Percentiles rank a stretch among this genome's conserved stretches.
Evolutionary conservation across 2,888 invertebrate species (phyloP).

Genomic region (Drosophila hamatofila): DNA sequence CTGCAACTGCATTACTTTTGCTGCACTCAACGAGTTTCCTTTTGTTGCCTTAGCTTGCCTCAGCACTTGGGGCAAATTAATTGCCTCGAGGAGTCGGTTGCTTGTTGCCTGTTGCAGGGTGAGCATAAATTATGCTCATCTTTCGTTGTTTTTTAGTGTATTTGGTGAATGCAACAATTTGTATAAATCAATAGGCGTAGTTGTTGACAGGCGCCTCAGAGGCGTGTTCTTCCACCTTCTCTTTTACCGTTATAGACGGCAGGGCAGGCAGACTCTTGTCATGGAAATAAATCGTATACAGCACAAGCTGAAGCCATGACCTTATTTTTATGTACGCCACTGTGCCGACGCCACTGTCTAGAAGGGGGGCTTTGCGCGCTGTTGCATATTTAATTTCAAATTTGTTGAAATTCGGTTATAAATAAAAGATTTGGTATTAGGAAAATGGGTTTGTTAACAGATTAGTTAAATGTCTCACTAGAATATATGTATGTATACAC

Average conservation of each 20-base stretch:
- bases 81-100: constrained; percentile 59
- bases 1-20: constrained; percentile 49
- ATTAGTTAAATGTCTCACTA: background rate
- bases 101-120: constrained; percentile 17
- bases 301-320: constrained; percentile 51
- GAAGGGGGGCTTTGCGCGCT: background rate
- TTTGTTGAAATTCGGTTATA: background rate
- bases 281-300: constrained; percentile 43
- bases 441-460: constrained; percentile 3
- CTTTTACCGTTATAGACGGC: constrained; percentile 36
- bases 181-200: constrained; percentile 70
- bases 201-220: constrained; percentile 64
- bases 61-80: constrained; percentile 61
- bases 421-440: constrained; percentile 1
- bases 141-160: constrained; percentile 2
- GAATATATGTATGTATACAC: background rate
- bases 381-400: constrained; percentile 14
- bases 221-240: background rate
- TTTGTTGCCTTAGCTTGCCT: constrained; percentile 17
- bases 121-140: constrained; percentile 65
- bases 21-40: constrained; percentile 53
- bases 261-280: constrained; percentile 16
- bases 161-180: constrained; percentile 58
- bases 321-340: constrained; percentile 67
- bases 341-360: constrained; percentile 46